Percentiles rank a stretch among this genome's conserved stretches.
Evolutionary conservation across 2,888 invertebrate species (phyloP).

Genomic region (Eupithecia insigniata): DNA sequence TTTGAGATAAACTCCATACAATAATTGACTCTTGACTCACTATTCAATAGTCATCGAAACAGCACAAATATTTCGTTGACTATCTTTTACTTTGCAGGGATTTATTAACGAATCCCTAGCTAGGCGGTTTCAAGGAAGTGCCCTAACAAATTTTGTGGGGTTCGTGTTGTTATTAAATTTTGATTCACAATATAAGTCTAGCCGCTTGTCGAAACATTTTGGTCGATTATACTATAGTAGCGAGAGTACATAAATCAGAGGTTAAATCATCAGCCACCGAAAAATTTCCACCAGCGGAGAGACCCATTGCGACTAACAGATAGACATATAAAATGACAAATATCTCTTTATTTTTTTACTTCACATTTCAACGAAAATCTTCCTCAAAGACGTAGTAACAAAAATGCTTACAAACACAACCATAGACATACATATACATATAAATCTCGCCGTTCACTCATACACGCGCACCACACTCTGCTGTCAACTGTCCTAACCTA

Average conservation of each 20-base stretch:
- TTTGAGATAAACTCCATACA: not conserved
- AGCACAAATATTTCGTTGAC: not conserved
- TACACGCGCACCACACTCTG: slow-evolving; percentile 19
- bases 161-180: not conserved
- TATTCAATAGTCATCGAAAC: not conserved
- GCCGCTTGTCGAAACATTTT: not conserved
- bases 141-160: not conserved
- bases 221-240: not conserved
- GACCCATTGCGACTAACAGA: slow-evolving; percentile 37
- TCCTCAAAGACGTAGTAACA: slow-evolving; percentile 69
- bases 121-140: not conserved
- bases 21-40: slow-evolving; percentile 5
- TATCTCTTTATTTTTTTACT: slow-evolving; percentile 52
- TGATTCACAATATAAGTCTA: not conserved
- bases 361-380: slow-evolving; percentile 63
- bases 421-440: slow-evolving; percentile 57
- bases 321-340: slow-evolving; percentile 60
- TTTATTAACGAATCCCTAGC: not conserved
- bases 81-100: not conserved
- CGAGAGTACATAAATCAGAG: not conserved
- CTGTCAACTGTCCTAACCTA: slow-evolving; percentile 15
- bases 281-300: slow-evolving; percentile 38
- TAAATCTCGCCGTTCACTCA: slow-evolving; percentile 26
- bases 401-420: slow-evolving; percentile 74
- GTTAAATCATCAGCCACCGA: not conserved